Evolutionary conservation across 2,888 invertebrate genomes (phyloP), one percentile per base, ranked within the genome.

Genomic region (Trichopria drosophilae): DNA sequence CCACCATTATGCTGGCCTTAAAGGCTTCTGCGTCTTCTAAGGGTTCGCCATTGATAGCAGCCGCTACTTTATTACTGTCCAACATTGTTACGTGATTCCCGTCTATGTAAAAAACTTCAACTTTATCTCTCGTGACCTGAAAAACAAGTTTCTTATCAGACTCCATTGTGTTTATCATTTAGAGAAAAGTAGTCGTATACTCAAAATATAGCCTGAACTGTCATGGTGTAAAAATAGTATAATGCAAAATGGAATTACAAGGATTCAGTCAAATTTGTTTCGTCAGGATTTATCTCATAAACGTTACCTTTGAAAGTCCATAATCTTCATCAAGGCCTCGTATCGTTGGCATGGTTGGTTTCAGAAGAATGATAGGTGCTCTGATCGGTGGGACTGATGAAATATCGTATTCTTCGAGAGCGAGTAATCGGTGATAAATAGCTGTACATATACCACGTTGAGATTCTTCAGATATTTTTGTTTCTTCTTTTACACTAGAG

Each of bases 61-160:
- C 80, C 0, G 84, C 80, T 39, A 84, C 76, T 59, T 82, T 82
- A 39, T 80, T 78, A 63, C 84, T 86, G 10, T 87, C 83, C 59
- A 89, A 66, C 62, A 90, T 86, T 29, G 83, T 82, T 0, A 81
- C 70, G 63, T 90, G 90, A 66, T 86, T 85, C 7, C 89, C 90
- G 64, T 87, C 86, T n/a, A 87, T 76, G 36, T 79, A 80, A 61
- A 83, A 80, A 0, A 88, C 76, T 1, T 79, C 79, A 0, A 87
- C 79, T 3, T 78, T 77, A 0, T 79, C 78, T 19, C 79, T 79
- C 0, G 84, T 84, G 18, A 80, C 69, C 68, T 78, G 60, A 18
- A 68, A 69, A 35, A n/a, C 45, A 20, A 40, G 39, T 32, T 44
- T 34, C 10, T 29, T 42, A 15, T 2, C 13, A 32, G 19, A 41